A percentile compares a stretch with the other conserved stretches of the same genome.
These are phyloP conservation scores for Rhea americana DNA, from an alignment of 2,113 vertebrate genomes.

Conservation along the genomic window DNA sequence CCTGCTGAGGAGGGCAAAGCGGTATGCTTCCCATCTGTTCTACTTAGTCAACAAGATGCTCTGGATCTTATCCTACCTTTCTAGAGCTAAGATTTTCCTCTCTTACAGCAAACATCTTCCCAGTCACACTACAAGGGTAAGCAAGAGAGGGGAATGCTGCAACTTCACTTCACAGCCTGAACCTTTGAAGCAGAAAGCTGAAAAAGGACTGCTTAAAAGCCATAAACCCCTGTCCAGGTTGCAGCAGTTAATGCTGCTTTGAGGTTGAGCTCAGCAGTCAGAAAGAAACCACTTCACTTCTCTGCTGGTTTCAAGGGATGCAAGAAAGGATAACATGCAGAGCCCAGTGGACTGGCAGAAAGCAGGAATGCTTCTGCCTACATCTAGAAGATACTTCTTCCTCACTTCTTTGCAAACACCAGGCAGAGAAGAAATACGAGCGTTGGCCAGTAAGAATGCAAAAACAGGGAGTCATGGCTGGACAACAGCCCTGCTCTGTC, in stretches of 20 bases:
- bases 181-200: not conserved
- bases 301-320: not conserved
- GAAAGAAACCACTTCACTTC: fast-evolving
- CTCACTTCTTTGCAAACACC: fast-evolving
- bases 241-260: not conserved
- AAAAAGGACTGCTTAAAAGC: not conserved
- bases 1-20: conserved; percentile 51
- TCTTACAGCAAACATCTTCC: not conserved
- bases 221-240: fast-evolving
- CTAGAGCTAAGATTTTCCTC: conserved; percentile 9
- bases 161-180: not conserved
- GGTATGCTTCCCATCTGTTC: conserved; percentile 59
- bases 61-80: conserved; percentile 3
- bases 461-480: fast-evolving
- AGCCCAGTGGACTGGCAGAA: not conserved
- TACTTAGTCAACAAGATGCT: conserved; percentile 33
- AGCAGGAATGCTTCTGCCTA: not conserved
- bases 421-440: not conserved
- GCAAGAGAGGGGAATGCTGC: not conserved
- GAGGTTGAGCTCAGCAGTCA: fast-evolving
- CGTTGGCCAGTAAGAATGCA: not conserved
- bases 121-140: not conserved
- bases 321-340: not conserved
- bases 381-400: fast-evolving
- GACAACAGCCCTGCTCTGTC: fast-evolving